Evolutionary conservation across 2,888 invertebrate genomes (phyloP).

Genomic region (Pyrocoelia pectoralis): DNA sequence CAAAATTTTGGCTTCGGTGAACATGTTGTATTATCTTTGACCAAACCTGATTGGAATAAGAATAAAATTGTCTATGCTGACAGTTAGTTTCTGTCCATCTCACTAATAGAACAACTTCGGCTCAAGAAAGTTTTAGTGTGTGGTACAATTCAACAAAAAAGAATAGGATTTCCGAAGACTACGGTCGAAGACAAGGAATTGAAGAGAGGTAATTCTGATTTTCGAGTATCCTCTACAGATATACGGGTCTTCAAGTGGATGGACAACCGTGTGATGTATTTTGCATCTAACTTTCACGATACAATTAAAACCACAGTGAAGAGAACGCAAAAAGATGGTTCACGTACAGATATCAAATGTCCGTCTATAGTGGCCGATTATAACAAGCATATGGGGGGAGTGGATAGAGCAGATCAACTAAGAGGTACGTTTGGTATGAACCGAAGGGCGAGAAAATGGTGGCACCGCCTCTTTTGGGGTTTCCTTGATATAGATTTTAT

Average conservation of each 20-base stretch:
- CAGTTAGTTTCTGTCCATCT: conserved; percentile 35
- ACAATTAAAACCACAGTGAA: background rate
- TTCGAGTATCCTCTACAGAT: conserved; percentile 18
- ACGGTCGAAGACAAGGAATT: conserved; percentile 11
- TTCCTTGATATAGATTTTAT: background rate
- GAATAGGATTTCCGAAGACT: conserved; percentile 18
- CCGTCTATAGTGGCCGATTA: background rate
- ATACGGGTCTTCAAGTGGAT: conserved; percentile 1
- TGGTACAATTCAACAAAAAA: conserved; percentile 27
- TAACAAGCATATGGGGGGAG: background rate
- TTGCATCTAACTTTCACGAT: background rate
- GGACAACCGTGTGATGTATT: background rate
- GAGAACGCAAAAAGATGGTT: conserved; percentile 1
- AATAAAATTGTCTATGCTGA: conserved; percentile 23
- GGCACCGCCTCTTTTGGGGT: background rate
- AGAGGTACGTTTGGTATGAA: background rate
- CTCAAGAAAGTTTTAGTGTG: conserved; percentile 28
- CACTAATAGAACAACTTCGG: conserved; percentile 28
- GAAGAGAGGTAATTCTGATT: conserved; percentile 24
- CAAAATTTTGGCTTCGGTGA: conserved; percentile 36
- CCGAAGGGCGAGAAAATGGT: background rate
- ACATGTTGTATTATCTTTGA: conserved; percentile 28
- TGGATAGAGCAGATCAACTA: conserved; percentile 1
- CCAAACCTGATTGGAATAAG: conserved; percentile 21
- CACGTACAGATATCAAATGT: background rate